Evolutionary conservation across 2,113 vertebrate species (phyloP).

Genomic region (Podarcis raffonei): DNA sequence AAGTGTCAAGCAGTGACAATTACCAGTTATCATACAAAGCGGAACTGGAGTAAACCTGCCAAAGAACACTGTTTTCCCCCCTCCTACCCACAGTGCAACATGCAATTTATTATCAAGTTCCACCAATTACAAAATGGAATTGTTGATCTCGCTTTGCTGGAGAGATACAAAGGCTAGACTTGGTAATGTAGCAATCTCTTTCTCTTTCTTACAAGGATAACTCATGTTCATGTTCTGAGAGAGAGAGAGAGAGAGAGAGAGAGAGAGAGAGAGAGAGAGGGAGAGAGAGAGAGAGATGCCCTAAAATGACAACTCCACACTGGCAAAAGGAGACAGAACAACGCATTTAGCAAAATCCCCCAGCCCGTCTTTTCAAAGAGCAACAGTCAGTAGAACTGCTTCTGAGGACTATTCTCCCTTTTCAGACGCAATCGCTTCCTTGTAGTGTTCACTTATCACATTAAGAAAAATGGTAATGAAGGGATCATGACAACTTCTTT

Average conservation of each 20-base stretch:
- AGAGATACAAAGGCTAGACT: conserved; percentile 38
- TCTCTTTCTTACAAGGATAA: conserved; percentile 28
- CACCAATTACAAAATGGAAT: conserved; percentile 47
- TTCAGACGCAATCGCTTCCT: conserved; percentile 65
- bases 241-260: too few relatives aligned
- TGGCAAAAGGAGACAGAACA: conserved; percentile 52
- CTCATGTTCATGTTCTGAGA: background rate
- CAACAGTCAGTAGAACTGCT: conserved; percentile 45
- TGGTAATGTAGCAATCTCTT: background rate
- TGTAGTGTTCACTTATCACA: conserved; percentile 66
- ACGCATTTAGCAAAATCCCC: conserved; percentile 51
- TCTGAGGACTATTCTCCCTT: conserved; percentile 58
- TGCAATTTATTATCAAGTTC: conserved; percentile 33
- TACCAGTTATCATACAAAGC: conserved; percentile 55
- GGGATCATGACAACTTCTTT: conserved; percentile 70
- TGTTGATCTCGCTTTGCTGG: conserved; percentile 50
- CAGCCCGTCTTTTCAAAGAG: conserved; percentile 59
- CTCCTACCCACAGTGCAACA: background rate
- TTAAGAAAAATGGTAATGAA: conserved; percentile 76
- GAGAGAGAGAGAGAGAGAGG: too few relatives aligned
- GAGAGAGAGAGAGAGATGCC: conserved; percentile 47
- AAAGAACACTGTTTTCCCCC: background rate
- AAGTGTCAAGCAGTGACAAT: conserved; percentile 57
- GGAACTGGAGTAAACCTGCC: conserved; percentile 49
- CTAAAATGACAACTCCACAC: conserved; percentile 49